Evolutionary conservation across 1,140 invertebrate species (phyloP), one percentile per base, ranked within the genome.

Genomic region (Orchesella cincta): DNA sequence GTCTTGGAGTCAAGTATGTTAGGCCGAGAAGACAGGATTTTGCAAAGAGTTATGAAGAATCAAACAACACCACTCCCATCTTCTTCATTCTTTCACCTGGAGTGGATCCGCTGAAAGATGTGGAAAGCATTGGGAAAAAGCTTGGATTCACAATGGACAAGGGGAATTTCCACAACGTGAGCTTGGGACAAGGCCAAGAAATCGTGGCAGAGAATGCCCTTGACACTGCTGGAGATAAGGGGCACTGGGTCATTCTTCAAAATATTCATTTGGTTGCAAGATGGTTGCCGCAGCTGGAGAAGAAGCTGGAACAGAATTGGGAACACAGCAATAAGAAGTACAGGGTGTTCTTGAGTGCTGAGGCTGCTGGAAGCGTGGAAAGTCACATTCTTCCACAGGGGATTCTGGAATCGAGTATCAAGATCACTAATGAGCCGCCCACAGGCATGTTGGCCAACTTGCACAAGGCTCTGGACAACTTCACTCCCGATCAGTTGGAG

Each of bases 51-150:
- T 98, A 90, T 84, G 94, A 97, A 85, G 97, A 98, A 86, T 94
- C 95, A 0, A 94, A 93, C 83, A 92, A 94, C 0, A 92, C 91
- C 0, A 98, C 94, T 0, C 96, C 96, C 0, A 94, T 98, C 78
- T 98, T 98, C 85, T 98, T 98, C 83, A 98, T 98, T 82, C 86
- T 98, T 0, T 98, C 95, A 0, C 95, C 96, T 12, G 97, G 97
- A 39, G 96, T 98, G 0, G 96, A 98, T 88, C 96, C 97, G 0
- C 86, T 98, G 16, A 96, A 96, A 87, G 96, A 98, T 85, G 95
- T 98, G 1, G 97, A 98, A 86, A 89, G 91, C 34, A 86, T 97
- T 34, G 97, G 96, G 18, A 91, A 91, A 82, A 91, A 92, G 80
- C 86, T 97, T 74, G 93, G 93, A 0, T 97, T 93, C 83, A 93